Base-by-base conservation (phyloP, 2,888 invertebrate species). In the Netelia fuscicornis region DNA sequence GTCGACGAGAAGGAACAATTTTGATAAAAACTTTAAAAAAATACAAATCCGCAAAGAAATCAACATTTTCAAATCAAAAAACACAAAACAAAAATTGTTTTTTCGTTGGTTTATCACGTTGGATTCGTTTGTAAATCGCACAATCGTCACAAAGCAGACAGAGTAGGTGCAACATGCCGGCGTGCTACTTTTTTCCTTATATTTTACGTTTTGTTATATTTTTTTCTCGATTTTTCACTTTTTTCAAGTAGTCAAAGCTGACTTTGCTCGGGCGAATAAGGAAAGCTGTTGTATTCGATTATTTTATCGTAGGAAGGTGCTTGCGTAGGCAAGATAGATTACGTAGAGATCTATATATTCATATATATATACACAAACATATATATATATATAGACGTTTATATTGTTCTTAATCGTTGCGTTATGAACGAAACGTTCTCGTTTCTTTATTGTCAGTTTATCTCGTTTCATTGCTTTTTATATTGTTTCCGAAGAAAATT, bases 91-190 rank as follows among this genome's bases (percentile, higher is more conserved):
- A 75, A 58, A 70, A 56, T 70, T 62, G 81, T 54, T 77, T 20
- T 5, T 23, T 17, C 1, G n/a, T 56, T n/a, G 52, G 8, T n/a
- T n/a, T 6, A n/a, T 54, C 2, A n/a, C 25, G 2, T 13, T 54
- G 5, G 6, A 11, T 48, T 13, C 13, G 13, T 48, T 13, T 10
- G 2, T 48, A 48, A 44, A 72, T 79, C 72, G 76, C 79, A 85
- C 79, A 83, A 88, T 83, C 81, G 78, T 87, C 79, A 86, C 85
- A 81, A 88, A 85, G 86, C 89, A 84, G 83, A 85, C 83, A 82
- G 68, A 87, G 68, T 75, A 65, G 65, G 81, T 88, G 86, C 87
- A 86, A 83, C 89, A 89, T 89, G 89, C 89, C 83, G 84, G 86
- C 86, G 85, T 88, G 83, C 78, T 72, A 56, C 76, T 75, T 79